Evolutionary conservation across 2,888 invertebrate genomes (phyloP), one percentile per base, ranked within the genome.

Genomic region (Agriopis aurantiaria): DNA sequence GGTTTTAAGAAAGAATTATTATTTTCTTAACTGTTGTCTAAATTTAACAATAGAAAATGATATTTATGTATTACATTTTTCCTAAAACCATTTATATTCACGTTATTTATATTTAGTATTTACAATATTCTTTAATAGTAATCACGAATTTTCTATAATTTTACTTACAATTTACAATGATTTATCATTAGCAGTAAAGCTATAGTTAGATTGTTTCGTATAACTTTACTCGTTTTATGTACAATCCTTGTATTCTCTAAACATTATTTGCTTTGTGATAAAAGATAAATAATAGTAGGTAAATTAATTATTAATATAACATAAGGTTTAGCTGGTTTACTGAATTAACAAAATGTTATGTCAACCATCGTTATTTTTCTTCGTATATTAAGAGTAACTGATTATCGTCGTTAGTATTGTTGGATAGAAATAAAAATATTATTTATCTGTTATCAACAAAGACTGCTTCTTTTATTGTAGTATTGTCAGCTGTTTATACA

Each of bases 401-500:
- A 33, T 4, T 11, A 4, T 46, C 4, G 6, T 11, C 1, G 5
- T 46, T 10, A 46, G 8, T 11, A 46, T 46, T 8, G 14, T 49
- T 0, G n/a, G n/a, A 6, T n/a, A 12, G 49, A 14, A 48, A 56
- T 49, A 46, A 48, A 40, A 17, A 23, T 41, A 61, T 45, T 62
- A 65, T 65, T 63, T 66, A 67, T 63, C 55, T 71, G 45, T 58
- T 56, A 66, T 40, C 53, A 40, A 14, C 12, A 40, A 61, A 56
- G 53, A 46, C 52, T 17, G 40, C 8, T 88, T 90, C 85, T 88
- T 88, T 85, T 89, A 92, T 86, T 86, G 85, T 94, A 93, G 91
- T 94, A 94, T 94, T 94, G 93, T 94, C 93, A 89, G 91, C 90
- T 91, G 92, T 86, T 91, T 88, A 85, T 90, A 87, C 90, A 87